phyloP scores from a whole-genome alignment of 2,113 vertebrate genomes.

The Catharus bicknelli region DNA sequence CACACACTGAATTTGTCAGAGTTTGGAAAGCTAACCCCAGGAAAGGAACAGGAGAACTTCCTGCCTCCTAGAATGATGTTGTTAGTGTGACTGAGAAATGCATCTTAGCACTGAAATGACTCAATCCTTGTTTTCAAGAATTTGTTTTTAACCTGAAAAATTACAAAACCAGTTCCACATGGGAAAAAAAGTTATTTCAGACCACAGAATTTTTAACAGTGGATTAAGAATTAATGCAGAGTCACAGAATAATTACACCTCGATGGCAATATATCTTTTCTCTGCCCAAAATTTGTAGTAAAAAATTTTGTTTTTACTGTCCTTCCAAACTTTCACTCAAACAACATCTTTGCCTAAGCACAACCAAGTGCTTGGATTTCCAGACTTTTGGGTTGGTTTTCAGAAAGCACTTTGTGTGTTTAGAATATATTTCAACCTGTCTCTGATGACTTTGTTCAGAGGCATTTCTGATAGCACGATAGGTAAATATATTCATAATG shows the following conservation, averaged over 20 bases:
- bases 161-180: neutral
- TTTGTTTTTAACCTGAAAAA: neutral
- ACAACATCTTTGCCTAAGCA: neutral
- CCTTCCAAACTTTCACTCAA: neutral
- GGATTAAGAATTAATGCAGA: neutral
- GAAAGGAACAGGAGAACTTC: neutral
- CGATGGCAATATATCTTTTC: neutral
- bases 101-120: neutral
- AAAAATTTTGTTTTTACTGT: neutral
- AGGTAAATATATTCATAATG: neutral
- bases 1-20: neutral
- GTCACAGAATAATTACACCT: neutral
- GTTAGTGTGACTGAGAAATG: neutral
- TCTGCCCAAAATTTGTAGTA: neutral
- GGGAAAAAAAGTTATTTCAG: neutral
- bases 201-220: neutral
- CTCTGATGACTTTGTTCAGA: neutral
- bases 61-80: neutral
- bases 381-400: rapidly evolving
- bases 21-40: neutral
- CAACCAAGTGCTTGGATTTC: neutral
- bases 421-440: neutral
- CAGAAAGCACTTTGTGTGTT: neutral
- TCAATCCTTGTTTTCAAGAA: neutral
- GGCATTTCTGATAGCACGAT: neutral